Percentiles rank a stretch among this genome's conserved stretches.
Evolutionary conservation across 1,140 invertebrate genomes (phyloP).

Genomic region (Neodiprion virginianus): DNA sequence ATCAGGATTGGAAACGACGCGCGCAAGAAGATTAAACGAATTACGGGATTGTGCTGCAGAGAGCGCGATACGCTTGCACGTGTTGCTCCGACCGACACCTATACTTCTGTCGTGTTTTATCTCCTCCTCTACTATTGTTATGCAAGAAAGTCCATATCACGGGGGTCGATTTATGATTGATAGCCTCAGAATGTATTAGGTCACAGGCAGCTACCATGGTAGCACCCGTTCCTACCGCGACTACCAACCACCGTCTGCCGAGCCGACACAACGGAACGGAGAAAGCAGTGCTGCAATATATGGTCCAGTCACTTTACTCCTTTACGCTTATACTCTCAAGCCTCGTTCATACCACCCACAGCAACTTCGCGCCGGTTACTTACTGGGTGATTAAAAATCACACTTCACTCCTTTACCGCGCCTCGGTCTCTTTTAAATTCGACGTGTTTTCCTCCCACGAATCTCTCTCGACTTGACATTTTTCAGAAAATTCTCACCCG

Average conservation of each 20-base stretch:
- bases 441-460: background rate
- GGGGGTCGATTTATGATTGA: slow-evolving; percentile 13
- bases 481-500: background rate
- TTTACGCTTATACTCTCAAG: background rate
- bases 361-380: no score
- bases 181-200: slow-evolving; percentile 12
- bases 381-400: no score
- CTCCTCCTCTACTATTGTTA: background rate
- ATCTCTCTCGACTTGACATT: background rate
- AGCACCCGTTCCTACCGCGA: slow-evolving; percentile 27
- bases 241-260: slow-evolving; percentile 13
- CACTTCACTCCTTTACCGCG: background rate
- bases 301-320: slow-evolving; percentile 8
- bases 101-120: background rate
- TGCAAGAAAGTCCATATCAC: slow-evolving; percentile 13
- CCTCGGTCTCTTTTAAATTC: background rate
- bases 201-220: slow-evolving; percentile 42
- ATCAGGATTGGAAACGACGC: no score
- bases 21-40: no score
- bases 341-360: slow-evolving; percentile 4
- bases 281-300: slow-evolving; percentile 16
- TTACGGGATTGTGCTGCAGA: no score
- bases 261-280: slow-evolving; percentile 8
- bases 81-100: no score
- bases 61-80: no score